Conservation (phyloP, 2,113 vertebrate genomes). For the Zonotrichia leucophrys region DNA sequence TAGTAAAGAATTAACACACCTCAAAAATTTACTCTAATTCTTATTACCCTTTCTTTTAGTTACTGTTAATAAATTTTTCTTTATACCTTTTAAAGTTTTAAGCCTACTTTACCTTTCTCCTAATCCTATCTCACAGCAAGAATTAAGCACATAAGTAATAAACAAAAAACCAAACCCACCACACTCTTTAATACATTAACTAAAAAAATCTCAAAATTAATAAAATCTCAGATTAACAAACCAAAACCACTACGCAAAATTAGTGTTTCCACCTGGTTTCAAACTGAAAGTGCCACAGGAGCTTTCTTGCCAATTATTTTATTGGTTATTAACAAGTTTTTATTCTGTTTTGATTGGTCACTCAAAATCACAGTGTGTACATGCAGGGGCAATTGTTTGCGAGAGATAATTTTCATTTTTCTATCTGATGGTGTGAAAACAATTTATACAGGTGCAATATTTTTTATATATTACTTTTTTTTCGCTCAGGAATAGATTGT, state of each 20-base stretch:
- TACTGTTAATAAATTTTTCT: neutral
- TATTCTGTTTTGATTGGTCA: neutral
- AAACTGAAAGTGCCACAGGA: accelerated
- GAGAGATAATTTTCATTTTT: neutral
- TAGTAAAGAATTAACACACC: neutral
- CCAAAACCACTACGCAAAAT: neutral
- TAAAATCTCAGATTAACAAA: neutral
- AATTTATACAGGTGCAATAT: neutral
- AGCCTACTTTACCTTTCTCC: neutral
- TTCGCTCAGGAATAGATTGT: neutral
- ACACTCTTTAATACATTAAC: neutral
- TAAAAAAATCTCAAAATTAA: neutral
- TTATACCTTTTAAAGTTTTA: neutral
- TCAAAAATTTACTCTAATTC: neutral
- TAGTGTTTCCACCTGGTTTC: neutral
- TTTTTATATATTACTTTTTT: neutral
- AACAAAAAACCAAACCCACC: neutral
- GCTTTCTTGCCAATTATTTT: neutral
- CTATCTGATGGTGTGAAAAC: neutral
- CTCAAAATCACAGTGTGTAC: neutral
- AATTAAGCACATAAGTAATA: too few relatives aligned
- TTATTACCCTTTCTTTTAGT: neutral
- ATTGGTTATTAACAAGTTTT: neutral
- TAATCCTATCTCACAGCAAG: neutral
- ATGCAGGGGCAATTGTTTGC: neutral